Base-by-base conservation (phyloP, 2,888 invertebrate genomes). In the Leucoma salicis region DNA sequence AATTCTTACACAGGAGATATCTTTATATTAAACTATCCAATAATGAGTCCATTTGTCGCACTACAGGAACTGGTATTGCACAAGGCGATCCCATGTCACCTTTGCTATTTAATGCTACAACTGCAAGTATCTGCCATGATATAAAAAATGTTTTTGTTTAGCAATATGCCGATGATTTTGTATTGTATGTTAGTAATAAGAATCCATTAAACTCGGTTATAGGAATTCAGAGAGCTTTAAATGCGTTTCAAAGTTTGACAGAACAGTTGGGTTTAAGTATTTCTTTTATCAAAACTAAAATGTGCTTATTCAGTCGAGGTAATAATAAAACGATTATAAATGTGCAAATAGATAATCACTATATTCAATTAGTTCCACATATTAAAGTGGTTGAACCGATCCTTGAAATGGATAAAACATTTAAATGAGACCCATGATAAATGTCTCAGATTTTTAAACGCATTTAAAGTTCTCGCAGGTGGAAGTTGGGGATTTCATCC, bases 1-100 rank as follows among this genome's bases (percentile, higher is more conserved):
- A n/a, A n/a, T n/a, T n/a, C n/a, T n/a, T n/a, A n/a, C n/a, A n/a
- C n/a, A n/a, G n/a, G n/a, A n/a, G n/a, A n/a, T n/a, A n/a, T n/a
- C n/a, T n/a, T n/a, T n/a, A n/a, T n/a, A n/a, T n/a, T n/a, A n/a
- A n/a, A n/a, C n/a, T n/a, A n/a, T 18, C 18, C 7, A 7, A 18
- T 18, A 18, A 18, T 7, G 4, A 18, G 7, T 18, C 18, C 7
- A 18, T 18, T 5, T 18, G 18, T 7, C 18, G 18, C 18, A 18
- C 18, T 3, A 18, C 18, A 7, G 18, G n/a, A n/a, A n/a, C n/a
- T n/a, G 25, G 25, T 2, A 7, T 39, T 10, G 50, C 58, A 1
- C 62, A 60, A 14, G 59, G 59, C 0, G 63, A 60, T 11, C 61
- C 58, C 2, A 5, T 58, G 5, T 59, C 61, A 1, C 57, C 60